These are phyloP conservation scores for Zaprionus kolodkinae DNA, from an alignment of 1,140 invertebrate species.

Conservation along the genomic window DNA sequence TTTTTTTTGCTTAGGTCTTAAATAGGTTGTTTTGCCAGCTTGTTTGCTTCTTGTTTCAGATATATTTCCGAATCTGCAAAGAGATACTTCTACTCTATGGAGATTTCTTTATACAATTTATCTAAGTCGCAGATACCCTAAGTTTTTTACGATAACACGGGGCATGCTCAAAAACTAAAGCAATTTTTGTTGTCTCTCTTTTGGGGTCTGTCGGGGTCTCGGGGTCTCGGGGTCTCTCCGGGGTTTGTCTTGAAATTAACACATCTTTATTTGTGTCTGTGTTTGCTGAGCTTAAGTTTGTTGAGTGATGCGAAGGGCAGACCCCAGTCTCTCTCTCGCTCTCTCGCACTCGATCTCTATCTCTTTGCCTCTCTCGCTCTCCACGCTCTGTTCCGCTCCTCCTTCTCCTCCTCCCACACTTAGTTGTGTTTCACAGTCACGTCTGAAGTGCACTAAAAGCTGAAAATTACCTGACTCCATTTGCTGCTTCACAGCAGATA, in stretches of 20 bases:
- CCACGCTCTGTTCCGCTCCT: neutral
- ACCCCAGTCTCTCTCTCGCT: neutral
- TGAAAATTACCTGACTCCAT: slow-evolving; percentile 72
- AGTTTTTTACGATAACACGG: neutral
- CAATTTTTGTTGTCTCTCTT: slow-evolving; percentile 6
- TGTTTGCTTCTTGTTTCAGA: no score
- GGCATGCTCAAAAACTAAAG: slow-evolving; percentile 16
- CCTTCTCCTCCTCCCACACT: neutral
- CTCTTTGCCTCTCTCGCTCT: neutral
- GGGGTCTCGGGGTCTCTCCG: neutral
- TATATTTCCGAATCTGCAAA: no score
- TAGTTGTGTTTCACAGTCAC: neutral
- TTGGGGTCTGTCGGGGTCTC: neutral
- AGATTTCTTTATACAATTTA: no score
- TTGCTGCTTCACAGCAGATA: slow-evolving; percentile 51
- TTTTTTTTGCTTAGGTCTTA: no score
- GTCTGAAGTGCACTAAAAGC: slow-evolving; percentile 53
- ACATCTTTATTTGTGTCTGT: slow-evolving; percentile 33
- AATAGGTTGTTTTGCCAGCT: no score
- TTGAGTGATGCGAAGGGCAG: slow-evolving; percentile 41
- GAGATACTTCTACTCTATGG: no score
- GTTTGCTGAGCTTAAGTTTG: slow-evolving; percentile 27
- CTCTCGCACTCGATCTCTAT: neutral
- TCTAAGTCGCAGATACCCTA: neutral
- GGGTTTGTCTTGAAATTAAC: slow-evolving; percentile 51